Conservation (phyloP, 2,888 invertebrate genomes). For the Melieria picta region DNA sequence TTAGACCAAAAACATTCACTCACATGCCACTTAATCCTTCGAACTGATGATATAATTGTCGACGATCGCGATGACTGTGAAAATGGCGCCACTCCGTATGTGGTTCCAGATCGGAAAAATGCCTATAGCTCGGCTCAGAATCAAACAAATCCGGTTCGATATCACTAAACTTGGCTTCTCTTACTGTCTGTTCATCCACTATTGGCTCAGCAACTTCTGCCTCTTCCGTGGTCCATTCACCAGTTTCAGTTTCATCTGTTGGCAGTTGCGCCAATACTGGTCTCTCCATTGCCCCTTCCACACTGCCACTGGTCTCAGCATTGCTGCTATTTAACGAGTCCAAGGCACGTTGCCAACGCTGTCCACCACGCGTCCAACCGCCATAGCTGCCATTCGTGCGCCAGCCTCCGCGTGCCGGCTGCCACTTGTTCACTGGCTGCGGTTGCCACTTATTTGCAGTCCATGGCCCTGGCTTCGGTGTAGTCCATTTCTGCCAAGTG, state of each 20-base stretch:
- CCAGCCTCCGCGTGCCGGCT: background rate
- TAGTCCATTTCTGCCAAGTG: constrained; percentile 54
- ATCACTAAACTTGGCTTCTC: background rate
- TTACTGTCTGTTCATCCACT: background rate
- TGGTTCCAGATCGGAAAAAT: constrained; percentile 51
- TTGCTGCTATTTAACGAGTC: background rate
- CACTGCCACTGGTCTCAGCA: constrained; percentile 2
- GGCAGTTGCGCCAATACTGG: too few relatives aligned
- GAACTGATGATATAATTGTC: constrained; percentile 58
- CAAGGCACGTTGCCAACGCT: constrained; percentile 11
- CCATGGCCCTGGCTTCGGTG: constrained; percentile 38
- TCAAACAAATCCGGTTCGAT: constrained; percentile 18
- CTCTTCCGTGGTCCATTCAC: constrained; percentile 25
- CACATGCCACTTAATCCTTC: constrained; percentile 56
- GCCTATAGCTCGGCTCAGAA: constrained; percentile 30
- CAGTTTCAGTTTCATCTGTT: too few relatives aligned
- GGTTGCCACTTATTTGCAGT: constrained; percentile 9
- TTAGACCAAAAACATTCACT: constrained; percentile 9
- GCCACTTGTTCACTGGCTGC: background rate
- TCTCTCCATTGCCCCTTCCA: constrained; percentile 7
- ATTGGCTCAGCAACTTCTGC: background rate
- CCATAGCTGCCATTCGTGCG: background rate
- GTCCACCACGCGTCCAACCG: background rate
- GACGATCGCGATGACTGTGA: constrained; percentile 57
- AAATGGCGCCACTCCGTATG: constrained; percentile 51